These are phyloP conservation scores for Epizoanthus illoricatus DNA, from an alignment of 92 coral and sea anemone species.

Conservation along the genomic window DNA sequence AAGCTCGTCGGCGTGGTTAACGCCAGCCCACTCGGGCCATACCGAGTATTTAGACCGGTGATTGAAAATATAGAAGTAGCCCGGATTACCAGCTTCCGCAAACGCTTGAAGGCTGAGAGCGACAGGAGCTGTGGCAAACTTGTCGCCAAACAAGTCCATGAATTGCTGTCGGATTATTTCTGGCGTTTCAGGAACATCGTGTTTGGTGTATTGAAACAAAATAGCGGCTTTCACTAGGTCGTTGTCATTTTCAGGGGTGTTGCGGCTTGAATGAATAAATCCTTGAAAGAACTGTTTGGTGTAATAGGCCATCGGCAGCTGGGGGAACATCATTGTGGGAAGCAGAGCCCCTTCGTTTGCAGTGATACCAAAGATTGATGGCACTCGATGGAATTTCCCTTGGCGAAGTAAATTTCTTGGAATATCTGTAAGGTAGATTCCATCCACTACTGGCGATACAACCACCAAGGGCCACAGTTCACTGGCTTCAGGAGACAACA, in stretches of 20 bases:
- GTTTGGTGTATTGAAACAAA: slow-evolving; percentile 57
- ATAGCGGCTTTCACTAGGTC: slow-evolving; percentile 54
- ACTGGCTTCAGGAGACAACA: slow-evolving; percentile 12
- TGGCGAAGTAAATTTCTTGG: slow-evolving; percentile 36
- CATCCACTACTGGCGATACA: slow-evolving; percentile 39
- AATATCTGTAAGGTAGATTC: slow-evolving; percentile 32
- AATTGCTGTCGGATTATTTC: slow-evolving; percentile 36
- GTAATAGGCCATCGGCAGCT: not conserved
- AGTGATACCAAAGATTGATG: slow-evolving; percentile 39
- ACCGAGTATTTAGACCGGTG: slow-evolving; percentile 50
- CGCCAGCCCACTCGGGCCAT: slow-evolving; percentile 58
- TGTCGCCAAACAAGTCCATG: slow-evolving; percentile 34
- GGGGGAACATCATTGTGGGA: slow-evolving; percentile 6
- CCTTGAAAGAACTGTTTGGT: slow-evolving; percentile 24
- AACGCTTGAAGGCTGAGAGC: slow-evolving; percentile 30
- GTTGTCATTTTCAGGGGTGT: slow-evolving; percentile 41
- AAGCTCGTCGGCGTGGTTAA: slow-evolving; percentile 49
- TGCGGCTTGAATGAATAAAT: not conserved
- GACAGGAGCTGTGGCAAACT: slow-evolving; percentile 40
- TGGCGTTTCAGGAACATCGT: slow-evolving; percentile 38
- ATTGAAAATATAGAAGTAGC: slow-evolving; percentile 45
- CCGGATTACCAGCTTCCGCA: slow-evolving; percentile 43
- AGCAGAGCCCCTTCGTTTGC: slow-evolving; percentile 27
- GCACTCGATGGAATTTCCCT: slow-evolving; percentile 47
- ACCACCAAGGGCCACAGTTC: not conserved